A percentile compares a stretch with the other conserved stretches of the same genome.
Evolutionary conservation across 23 tunicate genomes (phyloP).

Genomic region (Aplidium turbinatum): DNA sequence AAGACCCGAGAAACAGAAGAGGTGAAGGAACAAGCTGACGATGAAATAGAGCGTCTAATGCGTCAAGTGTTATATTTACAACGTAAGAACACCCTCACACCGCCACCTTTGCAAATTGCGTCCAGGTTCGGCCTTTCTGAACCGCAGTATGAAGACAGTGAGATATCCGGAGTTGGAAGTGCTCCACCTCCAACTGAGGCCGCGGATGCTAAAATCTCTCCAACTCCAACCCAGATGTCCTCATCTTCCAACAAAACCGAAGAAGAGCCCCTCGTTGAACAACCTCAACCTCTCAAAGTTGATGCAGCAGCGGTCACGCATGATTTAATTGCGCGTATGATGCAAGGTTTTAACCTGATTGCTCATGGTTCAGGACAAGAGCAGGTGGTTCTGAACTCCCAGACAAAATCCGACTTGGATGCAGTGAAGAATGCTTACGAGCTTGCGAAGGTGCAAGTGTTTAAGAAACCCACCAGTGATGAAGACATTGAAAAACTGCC

Average conservation of each 20-base stretch:
- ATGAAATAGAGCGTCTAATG: conserved; percentile 50
- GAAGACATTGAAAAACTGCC: conserved; percentile 33
- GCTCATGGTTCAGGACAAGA: conserved; percentile 48
- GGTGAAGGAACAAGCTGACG: conserved; percentile 61
- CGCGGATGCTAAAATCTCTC: not conserved
- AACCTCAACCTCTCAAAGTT: not conserved
- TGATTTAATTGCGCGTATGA: conserved; percentile 13
- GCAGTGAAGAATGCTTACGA: conserved; percentile 42
- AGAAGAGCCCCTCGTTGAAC: not conserved
- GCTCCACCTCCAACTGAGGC: conserved; percentile 19
- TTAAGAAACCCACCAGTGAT: conserved; percentile 25
- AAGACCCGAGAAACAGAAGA: conserved; percentile 42
- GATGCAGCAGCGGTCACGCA: conserved; percentile 15
- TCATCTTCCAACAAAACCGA: not conserved
- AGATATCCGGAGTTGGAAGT: conserved; percentile 24
- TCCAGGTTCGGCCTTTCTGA: conserved; percentile 25
- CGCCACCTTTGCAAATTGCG: conserved; percentile 5
- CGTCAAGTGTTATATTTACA: conserved; percentile 24
- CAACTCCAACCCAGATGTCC: not conserved
- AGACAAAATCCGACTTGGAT: conserved; percentile 22
- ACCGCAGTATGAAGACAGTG: conserved; percentile 53
- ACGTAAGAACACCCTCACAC: conserved; percentile 2
- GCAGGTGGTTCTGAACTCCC: conserved; percentile 4
- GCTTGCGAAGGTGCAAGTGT: conserved; percentile 33
- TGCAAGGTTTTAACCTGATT: conserved; percentile 16